A percentile compares a stretch with the other conserved stretches of the same genome.
These are phyloP conservation scores for Polyergus mexicanus DNA, from an alignment of 1,140 invertebrate species.

Conservation along the genomic window DNA sequence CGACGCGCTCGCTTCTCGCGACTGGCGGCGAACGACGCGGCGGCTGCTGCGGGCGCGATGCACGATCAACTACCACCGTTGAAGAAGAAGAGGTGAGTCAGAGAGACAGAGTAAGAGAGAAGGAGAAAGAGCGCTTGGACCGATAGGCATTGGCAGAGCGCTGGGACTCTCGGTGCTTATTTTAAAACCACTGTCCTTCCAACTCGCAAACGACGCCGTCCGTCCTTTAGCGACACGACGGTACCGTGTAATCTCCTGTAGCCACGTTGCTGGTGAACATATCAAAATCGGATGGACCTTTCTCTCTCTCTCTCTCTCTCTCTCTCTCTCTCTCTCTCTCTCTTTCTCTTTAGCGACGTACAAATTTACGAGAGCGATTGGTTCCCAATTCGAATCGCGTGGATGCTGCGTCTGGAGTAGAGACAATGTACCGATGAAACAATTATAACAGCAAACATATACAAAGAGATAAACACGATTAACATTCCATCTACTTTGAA, in stretches of 20 bases:
- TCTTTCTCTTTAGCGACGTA: not conserved
- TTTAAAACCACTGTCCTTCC: conserved; percentile 86
- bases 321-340: not conserved
- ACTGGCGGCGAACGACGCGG: conserved; percentile 34
- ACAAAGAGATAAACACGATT: too few species aligned
- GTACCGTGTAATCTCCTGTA: conserved; percentile 19
- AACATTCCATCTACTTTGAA: too few species aligned
- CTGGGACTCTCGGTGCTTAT: conserved; percentile 80
- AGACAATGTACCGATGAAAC: not conserved
- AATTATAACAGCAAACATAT: too few species aligned
- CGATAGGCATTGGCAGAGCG: conserved; percentile 80
- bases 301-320: not conserved
- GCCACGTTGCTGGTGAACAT: not conserved
- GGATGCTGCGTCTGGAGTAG: not conserved
- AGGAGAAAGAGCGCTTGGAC: conserved; percentile 58
- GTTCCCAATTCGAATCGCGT: not conserved
- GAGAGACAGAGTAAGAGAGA: conserved; percentile 32
- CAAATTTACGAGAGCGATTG: not conserved
- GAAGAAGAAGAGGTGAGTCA: conserved; percentile 65
- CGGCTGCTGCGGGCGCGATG: conserved; percentile 78
- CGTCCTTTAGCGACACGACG: conserved; percentile 61
- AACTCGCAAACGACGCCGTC: conserved; percentile 67
- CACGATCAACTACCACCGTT: conserved; percentile 83
- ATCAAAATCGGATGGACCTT: conserved; percentile 43
- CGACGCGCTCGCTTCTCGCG: conserved; percentile 40